Base-by-base conservation (phyloP, 1,140 invertebrate genomes). In the Drosophila bocki region DNA sequence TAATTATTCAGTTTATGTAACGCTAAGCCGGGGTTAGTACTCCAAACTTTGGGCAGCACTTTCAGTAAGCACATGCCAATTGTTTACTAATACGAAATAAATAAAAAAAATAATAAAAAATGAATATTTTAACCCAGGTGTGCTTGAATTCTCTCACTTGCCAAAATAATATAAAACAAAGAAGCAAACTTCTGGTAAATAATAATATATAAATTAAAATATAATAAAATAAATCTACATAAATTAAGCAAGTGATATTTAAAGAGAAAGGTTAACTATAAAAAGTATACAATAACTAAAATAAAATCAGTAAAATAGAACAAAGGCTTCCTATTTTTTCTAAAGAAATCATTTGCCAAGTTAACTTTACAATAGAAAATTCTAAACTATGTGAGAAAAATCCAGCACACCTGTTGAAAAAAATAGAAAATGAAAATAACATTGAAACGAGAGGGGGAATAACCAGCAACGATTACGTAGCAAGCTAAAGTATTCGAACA, bases 401-500 rank as follows among this genome's bases (percentile, higher is more conserved):
- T 12, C 3, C 9, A 67, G 45, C 42, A 75, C 68, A 71, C 35
- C 56, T 37, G 48, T 51, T 56, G 11, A 9, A 44, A 50, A 39
- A 72, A 7, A 37, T 29, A 26, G 48, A 15, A 32, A 26, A 62
- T 44, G 3, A 48, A 71, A 44, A 57, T 37, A 63, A 56, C 32
- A 72, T 26, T 35, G 17, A 12, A 61, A 77, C 12, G 13, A 54
- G 33, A 37, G 17, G 29, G 50, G 44, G 17, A 17, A 56, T 22
- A 50, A 54, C 39, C 65, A 69, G 54, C 69, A 87, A 75, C 64
- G 39, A 62, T 75, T 83, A 88, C 54, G 58, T 47, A 75, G 47
- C 65, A 88, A 84, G 80, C 72, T 80, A 69, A 90, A 61, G 29
- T 37, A 86, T 71, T 65, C 54, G 35, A 75, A 53, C 64, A 71